Evolutionary conservation across 2,888 invertebrate species (phyloP).

Genomic region (Drosophila neonasuta): DNA sequence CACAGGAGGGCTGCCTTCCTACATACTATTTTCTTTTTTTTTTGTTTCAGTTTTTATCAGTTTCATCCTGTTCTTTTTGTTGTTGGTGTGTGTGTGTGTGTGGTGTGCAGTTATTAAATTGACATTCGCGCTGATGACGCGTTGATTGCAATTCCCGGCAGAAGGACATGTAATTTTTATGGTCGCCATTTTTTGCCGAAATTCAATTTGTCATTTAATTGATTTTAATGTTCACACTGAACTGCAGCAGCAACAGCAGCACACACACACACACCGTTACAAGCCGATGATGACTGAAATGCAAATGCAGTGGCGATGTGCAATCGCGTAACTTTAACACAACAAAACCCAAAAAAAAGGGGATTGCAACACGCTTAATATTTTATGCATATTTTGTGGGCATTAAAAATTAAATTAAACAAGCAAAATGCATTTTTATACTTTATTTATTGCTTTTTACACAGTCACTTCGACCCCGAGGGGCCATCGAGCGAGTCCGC

Average conservation of each 20-base stretch:
- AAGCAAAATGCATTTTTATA: slow-evolving; percentile 68
- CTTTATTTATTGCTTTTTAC: slow-evolving; percentile 66
- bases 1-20: slow-evolving; percentile 12
- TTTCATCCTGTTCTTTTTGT: slow-evolving; percentile 15
- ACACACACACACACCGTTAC: not conserved
- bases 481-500: slow-evolving; percentile 25
- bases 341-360: not conserved
- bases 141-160: slow-evolving; percentile 77
- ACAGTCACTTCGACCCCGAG: slow-evolving; percentile 17
- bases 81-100: slow-evolving; percentile 18
- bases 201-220: slow-evolving; percentile 78
- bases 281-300: slow-evolving; percentile 40
- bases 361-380: slow-evolving; percentile 60
- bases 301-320: slow-evolving; percentile 50
- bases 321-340: slow-evolving; percentile 21
- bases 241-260: not conserved
- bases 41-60: not conserved
- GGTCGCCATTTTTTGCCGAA: slow-evolving; percentile 68
- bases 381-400: slow-evolving; percentile 76
- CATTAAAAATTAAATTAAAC: slow-evolving; percentile 77
- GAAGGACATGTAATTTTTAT: slow-evolving; percentile 76
- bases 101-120: slow-evolving; percentile 67
- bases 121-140: slow-evolving; percentile 69
- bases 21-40: not conserved
- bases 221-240: slow-evolving; percentile 72